Evolutionary conservation across 2,888 invertebrate species (phyloP), one percentile per base, ranked within the genome.

Genomic region (Antheraea assamensis): DNA sequence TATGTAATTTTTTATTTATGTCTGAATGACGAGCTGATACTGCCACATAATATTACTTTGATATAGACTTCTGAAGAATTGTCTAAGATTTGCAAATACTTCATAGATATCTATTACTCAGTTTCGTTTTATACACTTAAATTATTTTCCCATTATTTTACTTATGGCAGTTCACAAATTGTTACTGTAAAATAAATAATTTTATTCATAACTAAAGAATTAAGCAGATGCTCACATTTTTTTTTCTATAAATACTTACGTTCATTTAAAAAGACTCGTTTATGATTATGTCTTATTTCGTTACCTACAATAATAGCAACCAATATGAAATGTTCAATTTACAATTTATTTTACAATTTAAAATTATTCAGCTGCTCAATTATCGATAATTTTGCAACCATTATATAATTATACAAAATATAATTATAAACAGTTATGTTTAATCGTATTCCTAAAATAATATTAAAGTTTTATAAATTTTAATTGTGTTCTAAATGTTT

Each of bases 131-230:
- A 47, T 27, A 58, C 8, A 27, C 17, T 31, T 55, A 42, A 21
- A 49, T 27, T 72, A 75, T 83, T 79, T 74, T 81, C 81, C 89
- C 85, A 82, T 83, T 89, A 82, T 79, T 78, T 81, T 86, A 91
- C 92, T 92, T 93, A 93, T 92, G 92, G 93, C 93, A 92, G 88
- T 91, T 91, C 84, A 80, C 84, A 87, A 27, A 85, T 85, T 73
- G 80, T 83, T 86, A 87, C 75, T 81, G 77, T 86, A 89, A 87
- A 92, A 92, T 92, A 92, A 92, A 92, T 92, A 92, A 85, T 85
- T 81, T 73, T 81, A 80, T 78, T 73, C 47, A 24, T 73, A 58
- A 58, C 24, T 70, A n/a, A 58, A 58, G 21, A 15, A 66, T 52
- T 49, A 72, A 8, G 52, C 55, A 70, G 42, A 21, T 42, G 27